Evolutionary conservation across 2,888 invertebrate species (phyloP), one percentile per base, ranked within the genome.

Genomic region (Odontocerum albicorne): DNA sequence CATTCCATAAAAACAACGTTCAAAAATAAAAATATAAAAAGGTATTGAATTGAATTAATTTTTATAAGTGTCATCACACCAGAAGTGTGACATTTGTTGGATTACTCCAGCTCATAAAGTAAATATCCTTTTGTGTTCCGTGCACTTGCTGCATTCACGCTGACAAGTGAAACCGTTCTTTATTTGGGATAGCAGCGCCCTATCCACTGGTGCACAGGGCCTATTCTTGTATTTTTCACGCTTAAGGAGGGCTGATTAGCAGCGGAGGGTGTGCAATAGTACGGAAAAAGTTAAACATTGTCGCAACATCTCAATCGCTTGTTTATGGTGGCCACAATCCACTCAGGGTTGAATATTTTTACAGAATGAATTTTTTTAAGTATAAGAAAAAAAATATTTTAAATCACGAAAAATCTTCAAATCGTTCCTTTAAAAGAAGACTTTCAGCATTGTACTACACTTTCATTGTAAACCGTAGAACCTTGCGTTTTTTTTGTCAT

Each of bases 221-320:
- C 6, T 27, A 43, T 15, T 8, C 17, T 31, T 15, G 12, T 16
- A 19, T 16, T 3, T 10, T 17, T 16, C n/a, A 17, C 4, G 6
- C 7, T 6, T 20, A 33, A 35, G 35, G 27, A 39, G 52, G 52
- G 45, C 31, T 38, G 38, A 45, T 45, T 52, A 39, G 46, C 31
- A 45, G 17, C 13, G 42, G 21, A 53, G 54, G 54, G 54, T 22
- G 45, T 38, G 52, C 43, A 42, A 54, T 43, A 36, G 22, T 49
- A 38, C 49, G 43, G 54, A 53, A 53, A 46, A 53, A 53, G 46
- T 53, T 53, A 53, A 53, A 53, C 49, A 57, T 39, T 53, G 57
- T 53, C 46, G 57, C 38, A 46, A 57, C 53, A 57, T 40, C 53
- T 57, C 57, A 57, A 57, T 57, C 42, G 50, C 40, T 22, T 46